phyloP scores from a whole-genome alignment of 1,140 invertebrate genomes.

The Hydropsyche tenuis region DNA sequence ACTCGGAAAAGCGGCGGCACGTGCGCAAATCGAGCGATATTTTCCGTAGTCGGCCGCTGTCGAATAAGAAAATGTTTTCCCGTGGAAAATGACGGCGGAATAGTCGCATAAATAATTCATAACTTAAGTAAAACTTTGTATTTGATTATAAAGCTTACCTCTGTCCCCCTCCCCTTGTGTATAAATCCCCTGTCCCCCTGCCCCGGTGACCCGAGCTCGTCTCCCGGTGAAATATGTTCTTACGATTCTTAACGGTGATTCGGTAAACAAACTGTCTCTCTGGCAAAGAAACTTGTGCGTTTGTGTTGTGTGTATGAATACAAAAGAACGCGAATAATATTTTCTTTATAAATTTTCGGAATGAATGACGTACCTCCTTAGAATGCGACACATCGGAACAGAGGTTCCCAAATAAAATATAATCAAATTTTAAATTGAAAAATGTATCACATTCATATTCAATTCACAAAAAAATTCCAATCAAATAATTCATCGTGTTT shows the following conservation, averaged over 20 bases:
- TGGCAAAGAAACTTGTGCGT: neutral
- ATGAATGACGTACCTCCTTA: no score
- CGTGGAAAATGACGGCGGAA: constrained; percentile 19
- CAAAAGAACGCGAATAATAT: neutral
- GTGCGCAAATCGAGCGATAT: constrained; percentile 21
- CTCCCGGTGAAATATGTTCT: constrained; percentile 12
- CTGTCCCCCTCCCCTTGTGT: neutral
- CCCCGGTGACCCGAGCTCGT: neutral
- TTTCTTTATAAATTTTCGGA: no score
- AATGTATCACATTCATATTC: no score
- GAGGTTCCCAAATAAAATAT: no score
- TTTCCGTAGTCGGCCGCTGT: neutral
- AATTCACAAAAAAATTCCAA: no score
- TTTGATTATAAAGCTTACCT: constrained; percentile 27
- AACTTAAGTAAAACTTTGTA: constrained; percentile 29
- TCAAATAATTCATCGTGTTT: no score
- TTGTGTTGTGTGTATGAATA: neutral
- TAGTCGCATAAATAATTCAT: constrained; percentile 28
- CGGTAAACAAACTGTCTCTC: constrained; percentile 10
- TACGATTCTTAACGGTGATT: constrained; percentile 16
- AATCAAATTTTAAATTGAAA: no score
- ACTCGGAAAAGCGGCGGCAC: neutral
- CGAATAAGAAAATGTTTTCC: constrained; percentile 12
- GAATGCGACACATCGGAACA: no score
- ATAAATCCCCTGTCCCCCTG: no score